Percentiles rank a stretch among this genome's conserved stretches.
Evolutionary conservation across 2,113 vertebrate species (phyloP).

Genomic region (Rhinolophus sinicus): DNA sequence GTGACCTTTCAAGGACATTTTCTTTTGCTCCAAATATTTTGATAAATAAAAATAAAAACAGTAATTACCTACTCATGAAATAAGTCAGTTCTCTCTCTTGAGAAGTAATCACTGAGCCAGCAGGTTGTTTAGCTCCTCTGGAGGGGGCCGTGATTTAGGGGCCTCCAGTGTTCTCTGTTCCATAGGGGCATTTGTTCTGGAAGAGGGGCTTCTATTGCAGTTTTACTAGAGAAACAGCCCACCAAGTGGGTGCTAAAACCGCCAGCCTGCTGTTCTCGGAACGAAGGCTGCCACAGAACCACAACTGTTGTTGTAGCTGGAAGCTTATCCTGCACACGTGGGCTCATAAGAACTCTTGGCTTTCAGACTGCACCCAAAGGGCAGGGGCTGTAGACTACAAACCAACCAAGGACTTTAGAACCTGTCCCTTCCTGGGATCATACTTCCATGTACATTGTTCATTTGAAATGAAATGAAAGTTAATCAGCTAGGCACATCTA

Average conservation of each 20-base stretch:
- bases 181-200: background rate
- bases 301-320: background rate
- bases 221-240: background rate
- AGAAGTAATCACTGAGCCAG: background rate
- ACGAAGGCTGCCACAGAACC: background rate
- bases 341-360: background rate
- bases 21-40: slow-evolving; percentile 20
- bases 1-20: background rate
- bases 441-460: background rate
- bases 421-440: background rate
- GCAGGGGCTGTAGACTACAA: background rate
- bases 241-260: background rate
- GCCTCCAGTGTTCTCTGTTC: background rate
- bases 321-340: background rate
- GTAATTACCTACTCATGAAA: background rate
- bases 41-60: slow-evolving; percentile 28
- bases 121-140: background rate
- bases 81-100: background rate
- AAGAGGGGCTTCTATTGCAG: background rate
- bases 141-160: background rate
- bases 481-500: background rate
- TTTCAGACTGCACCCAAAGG: background rate
- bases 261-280: background rate
- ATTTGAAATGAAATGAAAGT: background rate
- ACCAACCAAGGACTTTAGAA: background rate